phyloP scores from a whole-genome alignment of 2,113 vertebrate species.

The Hydrochoerus hydrochaeris region DNA sequence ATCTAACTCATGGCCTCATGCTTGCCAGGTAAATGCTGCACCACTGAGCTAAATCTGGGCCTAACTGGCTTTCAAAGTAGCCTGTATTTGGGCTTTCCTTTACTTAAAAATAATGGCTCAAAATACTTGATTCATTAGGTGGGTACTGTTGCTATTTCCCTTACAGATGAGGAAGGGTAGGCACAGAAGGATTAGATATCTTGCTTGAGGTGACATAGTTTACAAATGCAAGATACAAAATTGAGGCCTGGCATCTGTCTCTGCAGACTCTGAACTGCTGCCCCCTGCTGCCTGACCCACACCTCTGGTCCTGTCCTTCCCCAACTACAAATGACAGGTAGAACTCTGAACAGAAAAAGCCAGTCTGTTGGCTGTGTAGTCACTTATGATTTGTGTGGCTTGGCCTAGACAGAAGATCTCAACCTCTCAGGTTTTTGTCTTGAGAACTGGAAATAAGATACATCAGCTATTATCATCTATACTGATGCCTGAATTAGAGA shows the following conservation, averaged over 20 bases:
- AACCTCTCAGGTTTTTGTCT: background rate
- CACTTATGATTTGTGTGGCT: constrained; percentile 47
- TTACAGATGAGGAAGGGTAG: background rate
- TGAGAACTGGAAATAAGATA: constrained; percentile 5
- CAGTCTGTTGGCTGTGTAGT: background rate
- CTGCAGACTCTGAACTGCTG: background rate
- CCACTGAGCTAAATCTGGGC: no score
- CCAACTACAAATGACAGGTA: background rate
- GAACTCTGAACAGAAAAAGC: background rate
- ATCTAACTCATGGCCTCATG: no score
- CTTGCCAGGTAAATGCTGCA: no score
- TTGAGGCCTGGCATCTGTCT: background rate
- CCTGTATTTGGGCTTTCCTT: background rate
- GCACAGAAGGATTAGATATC: background rate
- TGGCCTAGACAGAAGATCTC: background rate
- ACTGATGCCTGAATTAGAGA: background rate
- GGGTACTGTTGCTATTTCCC: background rate
- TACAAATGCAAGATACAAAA: background rate
- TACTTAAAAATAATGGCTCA: background rate
- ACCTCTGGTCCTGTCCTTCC: background rate
- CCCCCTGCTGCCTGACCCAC: background rate
- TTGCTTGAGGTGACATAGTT: background rate
- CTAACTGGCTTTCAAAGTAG: background rate
- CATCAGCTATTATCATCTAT: background rate
- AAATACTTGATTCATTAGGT: background rate